Percentiles rank a stretch among this genome's conserved stretches.
Evolutionary conservation across 2,113 vertebrate genomes (phyloP).

Genomic region (Balaenoptera acutorostrata): DNA sequence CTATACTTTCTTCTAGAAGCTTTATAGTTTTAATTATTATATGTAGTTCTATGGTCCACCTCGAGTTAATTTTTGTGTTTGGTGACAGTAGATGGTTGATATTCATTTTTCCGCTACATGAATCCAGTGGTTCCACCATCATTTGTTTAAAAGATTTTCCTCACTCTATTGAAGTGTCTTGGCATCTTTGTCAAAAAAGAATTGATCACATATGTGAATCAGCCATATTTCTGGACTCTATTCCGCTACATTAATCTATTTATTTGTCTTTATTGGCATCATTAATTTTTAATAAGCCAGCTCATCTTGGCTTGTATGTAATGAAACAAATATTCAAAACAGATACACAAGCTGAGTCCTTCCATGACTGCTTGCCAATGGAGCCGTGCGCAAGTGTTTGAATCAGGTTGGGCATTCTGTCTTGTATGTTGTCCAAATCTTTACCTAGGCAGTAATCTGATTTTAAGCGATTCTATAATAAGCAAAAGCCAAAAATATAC

Average conservation of each 20-base stretch:
- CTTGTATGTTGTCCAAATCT: not conserved
- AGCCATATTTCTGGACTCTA: not conserved
- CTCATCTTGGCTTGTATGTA: not conserved
- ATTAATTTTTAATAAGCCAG: slow-evolving; percentile 38
- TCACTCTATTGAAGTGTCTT: not conserved
- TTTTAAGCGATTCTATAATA: not conserved
- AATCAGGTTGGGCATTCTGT: not conserved
- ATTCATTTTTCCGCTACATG: not conserved
- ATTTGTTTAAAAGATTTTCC: not conserved
- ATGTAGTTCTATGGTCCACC: not conserved
- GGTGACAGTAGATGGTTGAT: not conserved
- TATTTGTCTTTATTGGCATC: not conserved
- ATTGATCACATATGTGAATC: not conserved
- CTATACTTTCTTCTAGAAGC: not conserved
- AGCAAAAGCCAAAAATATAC: not conserved
- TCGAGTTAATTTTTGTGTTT: not conserved
- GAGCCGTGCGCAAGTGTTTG: not conserved
- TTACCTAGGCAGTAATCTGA: not conserved
- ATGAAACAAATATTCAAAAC: slow-evolving; percentile 4
- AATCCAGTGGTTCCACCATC: not conserved
- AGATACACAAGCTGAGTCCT: not conserved
- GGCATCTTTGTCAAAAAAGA: slow-evolving; percentile 1
- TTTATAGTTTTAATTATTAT: slow-evolving; percentile 4
- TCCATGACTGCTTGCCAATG: not conserved
- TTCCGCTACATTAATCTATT: not conserved